Evolutionary conservation across 2,113 vertebrate species (phyloP).

Genomic region (Phylloscopus whistleri): DNA sequence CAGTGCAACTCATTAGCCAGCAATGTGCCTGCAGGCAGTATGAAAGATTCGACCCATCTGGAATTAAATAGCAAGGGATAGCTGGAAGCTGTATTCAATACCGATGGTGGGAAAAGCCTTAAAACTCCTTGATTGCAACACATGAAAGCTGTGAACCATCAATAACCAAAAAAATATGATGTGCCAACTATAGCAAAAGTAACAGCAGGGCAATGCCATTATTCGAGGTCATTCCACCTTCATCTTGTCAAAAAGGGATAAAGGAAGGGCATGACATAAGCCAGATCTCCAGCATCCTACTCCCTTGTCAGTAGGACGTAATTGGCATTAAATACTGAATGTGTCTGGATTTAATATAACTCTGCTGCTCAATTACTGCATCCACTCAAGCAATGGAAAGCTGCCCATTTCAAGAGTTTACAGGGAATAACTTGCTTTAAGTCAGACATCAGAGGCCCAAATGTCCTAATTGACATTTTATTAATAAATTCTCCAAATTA

Average conservation of each 20-base stretch:
- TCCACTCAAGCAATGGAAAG: slow-evolving; percentile 22
- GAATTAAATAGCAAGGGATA: slow-evolving; percentile 62
- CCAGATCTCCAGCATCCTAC: slow-evolving; percentile 34
- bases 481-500: background rate
- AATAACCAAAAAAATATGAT: slow-evolving; percentile 61
- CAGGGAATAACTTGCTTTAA: background rate
- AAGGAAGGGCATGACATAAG: slow-evolving; percentile 44
- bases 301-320: slow-evolving; percentile 56
- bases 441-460: background rate
- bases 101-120: slow-evolving; percentile 60
- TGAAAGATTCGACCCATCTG: slow-evolving; percentile 62
- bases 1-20: slow-evolving; percentile 61
- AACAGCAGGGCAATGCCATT: slow-evolving; percentile 45
- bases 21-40: slow-evolving; percentile 59
- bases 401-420: slow-evolving; percentile 17
- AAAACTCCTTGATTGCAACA: slow-evolving; percentile 64
- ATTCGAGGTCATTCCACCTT: slow-evolving; percentile 58
- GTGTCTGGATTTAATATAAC: slow-evolving; percentile 55
- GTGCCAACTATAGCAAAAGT: slow-evolving; percentile 55
- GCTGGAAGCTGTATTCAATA: slow-evolving; percentile 62
- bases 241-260: slow-evolving; percentile 39
- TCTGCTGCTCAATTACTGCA: slow-evolving; percentile 34
- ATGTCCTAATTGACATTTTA: background rate
- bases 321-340: slow-evolving; percentile 56
- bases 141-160: slow-evolving; percentile 66